Conservation (phyloP, 1,140 invertebrate species). For the Himalopsyche phryganea region DNA sequence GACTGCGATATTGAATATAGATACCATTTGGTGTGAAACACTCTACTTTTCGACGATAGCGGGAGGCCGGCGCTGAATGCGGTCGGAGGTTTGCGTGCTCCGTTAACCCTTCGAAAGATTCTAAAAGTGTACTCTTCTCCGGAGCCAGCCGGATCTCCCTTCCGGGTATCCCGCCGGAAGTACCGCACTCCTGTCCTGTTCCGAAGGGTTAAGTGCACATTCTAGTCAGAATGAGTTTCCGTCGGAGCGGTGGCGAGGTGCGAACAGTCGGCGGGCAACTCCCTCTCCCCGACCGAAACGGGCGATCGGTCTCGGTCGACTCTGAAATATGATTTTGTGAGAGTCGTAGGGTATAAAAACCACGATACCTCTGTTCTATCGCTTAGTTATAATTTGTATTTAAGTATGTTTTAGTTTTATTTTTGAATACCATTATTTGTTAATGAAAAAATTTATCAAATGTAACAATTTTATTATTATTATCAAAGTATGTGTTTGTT, state of each 20-base stretch:
- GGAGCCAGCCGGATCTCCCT: no score
- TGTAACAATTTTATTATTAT: conserved; percentile 12
- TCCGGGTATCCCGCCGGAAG: no score
- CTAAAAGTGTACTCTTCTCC: no score
- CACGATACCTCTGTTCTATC: conserved; percentile 26
- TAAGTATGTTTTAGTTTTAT: conserved; percentile 26
- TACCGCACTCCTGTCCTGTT: no score
- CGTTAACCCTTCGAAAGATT: no score
- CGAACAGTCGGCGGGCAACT: neutral
- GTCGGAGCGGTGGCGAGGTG: conserved; percentile 25
- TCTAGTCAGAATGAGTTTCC: conserved; percentile 24
- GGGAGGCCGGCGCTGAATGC: conserved; percentile 40
- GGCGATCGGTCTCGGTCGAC: no score
- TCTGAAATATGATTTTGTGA: neutral
- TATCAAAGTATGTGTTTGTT: conserved; percentile 5
- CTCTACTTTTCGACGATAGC: conserved; percentile 36
- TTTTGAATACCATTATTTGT: conserved; percentile 41
- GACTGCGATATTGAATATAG: neutral
- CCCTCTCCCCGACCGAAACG: no score
- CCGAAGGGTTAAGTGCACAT: neutral
- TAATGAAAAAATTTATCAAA: conserved; percentile 15
- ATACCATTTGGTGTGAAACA: conserved; percentile 11
- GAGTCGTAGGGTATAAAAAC: conserved; percentile 26
- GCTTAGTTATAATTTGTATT: conserved; percentile 20
- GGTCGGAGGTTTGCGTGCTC: conserved; percentile 36